These are phyloP conservation scores for Orussus abietinus DNA, from an alignment of 1,140 invertebrate genomes.

Conservation along the genomic window DNA sequence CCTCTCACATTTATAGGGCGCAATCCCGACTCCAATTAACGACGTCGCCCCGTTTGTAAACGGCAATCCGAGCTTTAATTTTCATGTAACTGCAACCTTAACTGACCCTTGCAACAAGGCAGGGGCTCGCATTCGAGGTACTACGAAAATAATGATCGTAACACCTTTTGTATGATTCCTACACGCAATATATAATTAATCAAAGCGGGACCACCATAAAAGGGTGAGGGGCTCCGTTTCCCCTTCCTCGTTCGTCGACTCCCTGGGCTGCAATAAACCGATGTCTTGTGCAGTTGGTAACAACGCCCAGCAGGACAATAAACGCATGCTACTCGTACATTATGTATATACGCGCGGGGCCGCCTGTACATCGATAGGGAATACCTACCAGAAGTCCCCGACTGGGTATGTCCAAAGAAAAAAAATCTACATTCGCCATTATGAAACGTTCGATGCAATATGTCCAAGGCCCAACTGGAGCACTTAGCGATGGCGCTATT, in stretches of 20 bases:
- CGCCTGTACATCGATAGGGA: too few relatives aligned
- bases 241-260: slow-evolving; percentile 22
- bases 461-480: too few relatives aligned
- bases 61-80: too few relatives aligned
- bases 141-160: slow-evolving; percentile 8
- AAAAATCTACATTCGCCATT: too few relatives aligned
- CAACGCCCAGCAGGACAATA: slow-evolving; percentile 42
- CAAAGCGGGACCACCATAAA: slow-evolving; percentile 15
- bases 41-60: too few relatives aligned
- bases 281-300: slow-evolving; percentile 43
- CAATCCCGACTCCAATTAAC: too few relatives aligned
- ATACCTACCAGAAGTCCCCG: too few relatives aligned
- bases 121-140: slow-evolving; percentile 12
- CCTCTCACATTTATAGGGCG: too few relatives aligned
- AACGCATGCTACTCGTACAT: slow-evolving; percentile 28
- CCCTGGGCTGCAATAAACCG: slow-evolving; percentile 42
- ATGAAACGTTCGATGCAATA: too few relatives aligned
- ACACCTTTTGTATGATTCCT: slow-evolving; percentile 21
- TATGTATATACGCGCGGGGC: slow-evolving; percentile 10
- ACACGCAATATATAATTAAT: slow-evolving; percentile 39
- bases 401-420: too few relatives aligned
- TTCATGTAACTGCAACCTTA: not conserved
- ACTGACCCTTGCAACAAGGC: too few relatives aligned
- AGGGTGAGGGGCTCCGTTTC: slow-evolving; percentile 20
- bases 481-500: too few relatives aligned